Base-by-base conservation (phyloP, 2,888 invertebrate species). In the Agriopis leucophaearia region DNA sequence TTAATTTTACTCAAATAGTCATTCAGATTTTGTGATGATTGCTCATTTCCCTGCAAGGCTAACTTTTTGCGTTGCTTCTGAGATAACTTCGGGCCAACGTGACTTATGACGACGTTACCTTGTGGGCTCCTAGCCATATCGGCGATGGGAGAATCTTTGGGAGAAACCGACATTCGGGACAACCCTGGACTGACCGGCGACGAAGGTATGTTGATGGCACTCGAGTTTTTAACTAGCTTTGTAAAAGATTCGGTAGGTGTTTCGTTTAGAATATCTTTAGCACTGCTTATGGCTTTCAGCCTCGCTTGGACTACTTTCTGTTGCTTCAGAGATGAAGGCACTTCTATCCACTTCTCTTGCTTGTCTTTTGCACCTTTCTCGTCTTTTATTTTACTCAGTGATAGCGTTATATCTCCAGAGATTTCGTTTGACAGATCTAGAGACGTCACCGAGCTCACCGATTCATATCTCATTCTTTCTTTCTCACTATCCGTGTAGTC, bases 61-160 rank as follows among this genome's bases (percentile, higher is more conserved):
- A 95, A 81, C 73, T 95, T 94, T 77, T 96, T 96, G 27, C 96
- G 88, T 79, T 96, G 95, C 72, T 96, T 96, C 77, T 96, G 96
- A 0, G 96, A 96, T 8, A 96, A 74, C 80, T 95, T 95, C n/a
- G 94, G 91, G 13, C 94, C 94, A 38, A 93, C 80, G 52, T 93
- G 91, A 62, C 81, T 94, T 44, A 94, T 90, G 15, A 89, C 77
- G 7, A 94, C 69, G 62, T 85, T 89, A 0, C 90, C 88, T 66
- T 91, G 90, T 5, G 88, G 85, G 64, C 86, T 87, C 68, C 83
- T 84, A 0, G 84, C 79, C 35, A 83, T 61, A 54, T 89, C 90
- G 0, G 81, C 66, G 10, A 85, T 63, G 0, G 85, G 81, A 1
- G 84, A 84, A 40, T 88, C 88, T 74, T 89, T 88, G 0, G 91